Evolutionary conservation across 2,888 invertebrate genomes (phyloP), one percentile per base, ranked within the genome.

Genomic region (Acholoe squamosa): DNA sequence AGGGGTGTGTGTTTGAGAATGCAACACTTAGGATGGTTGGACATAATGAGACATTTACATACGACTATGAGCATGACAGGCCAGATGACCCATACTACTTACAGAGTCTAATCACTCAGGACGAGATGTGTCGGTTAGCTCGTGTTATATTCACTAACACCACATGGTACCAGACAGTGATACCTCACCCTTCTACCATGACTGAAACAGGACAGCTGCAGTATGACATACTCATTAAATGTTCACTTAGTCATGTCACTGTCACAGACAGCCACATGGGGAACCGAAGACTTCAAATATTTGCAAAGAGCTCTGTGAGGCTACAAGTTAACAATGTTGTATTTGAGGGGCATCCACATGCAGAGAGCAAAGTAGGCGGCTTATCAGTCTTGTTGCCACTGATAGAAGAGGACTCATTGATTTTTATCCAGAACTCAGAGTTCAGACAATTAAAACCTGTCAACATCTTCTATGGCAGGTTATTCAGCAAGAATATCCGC

Each of bases 361-460:
- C 1, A 5, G 88, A 88, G 52, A 88, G n/a, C 19, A 52, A 56
- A 54, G 52, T 88, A 3, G 88, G 88, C 1, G 88, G 88, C 1
- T 22, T 88, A 28, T 31, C 54, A 19, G 54, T n/a, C 25, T 28
- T 88, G n/a, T 22, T 56, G 19, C 56, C 52, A 12, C 22, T 22
- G 25, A 19, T 19, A 10, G 43, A 88, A 31, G 54, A 33, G 1
- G 19, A 3, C 19, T 28, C 56, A 0, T 22, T 22, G 0, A 54
- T 88, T 56, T 1, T 0, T 0, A 88, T 54, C 31, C 16, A 28
- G n/a, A 84, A 43, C 43, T 84, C 43, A 54, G 0, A n/a, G n/a
- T 88, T 88, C 56, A 54, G 34, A 7, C 22, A 54, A 7, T n/a
- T 88, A 22, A 56, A 31, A 12, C 88, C 88, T 25, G n/a, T 16